Percentiles rank a stretch among this genome's conserved stretches.
Evolutionary conservation across 2,797 vertebrate species (phyloP).

Genomic region (Gymnothorax javanicus): DNA sequence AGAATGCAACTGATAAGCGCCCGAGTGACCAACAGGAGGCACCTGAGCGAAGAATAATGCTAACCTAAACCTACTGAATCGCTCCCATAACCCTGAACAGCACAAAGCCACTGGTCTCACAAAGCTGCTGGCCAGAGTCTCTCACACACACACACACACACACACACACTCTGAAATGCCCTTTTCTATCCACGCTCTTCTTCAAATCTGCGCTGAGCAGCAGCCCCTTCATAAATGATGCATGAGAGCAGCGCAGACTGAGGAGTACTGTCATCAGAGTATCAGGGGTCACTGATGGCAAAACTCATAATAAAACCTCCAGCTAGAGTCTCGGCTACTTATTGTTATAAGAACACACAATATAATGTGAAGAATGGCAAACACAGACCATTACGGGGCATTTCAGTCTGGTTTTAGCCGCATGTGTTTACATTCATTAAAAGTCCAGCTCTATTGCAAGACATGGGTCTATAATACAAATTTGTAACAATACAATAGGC

Average conservation of each 20-base stretch:
- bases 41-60: too few species aligned
- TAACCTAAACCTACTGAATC: too few species aligned
- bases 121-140: too few species aligned
- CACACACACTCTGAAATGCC: slow-evolving; percentile 32
- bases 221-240: slow-evolving; percentile 52
- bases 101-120: too few species aligned
- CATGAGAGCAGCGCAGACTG: slow-evolving; percentile 54
- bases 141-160: slow-evolving; percentile 30
- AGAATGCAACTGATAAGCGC: too few species aligned
- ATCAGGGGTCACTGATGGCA: slow-evolving; percentile 47
- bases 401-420: neutral
- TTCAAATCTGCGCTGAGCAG: slow-evolving; percentile 32
- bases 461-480: neutral
- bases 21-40: too few species aligned
- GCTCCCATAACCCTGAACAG: too few species aligned
- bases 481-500: neutral
- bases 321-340: neutral
- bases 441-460: neutral
- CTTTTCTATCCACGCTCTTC: neutral
- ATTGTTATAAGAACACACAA: neutral
- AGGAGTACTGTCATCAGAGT: slow-evolving; percentile 44
- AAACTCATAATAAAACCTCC: slow-evolving; percentile 34
- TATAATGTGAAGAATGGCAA: neutral
- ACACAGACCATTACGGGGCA: neutral
- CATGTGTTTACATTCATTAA: neutral